Evolutionary conservation across 2,888 invertebrate species (phyloP).

Genomic region (Brenthis ino): DNA sequence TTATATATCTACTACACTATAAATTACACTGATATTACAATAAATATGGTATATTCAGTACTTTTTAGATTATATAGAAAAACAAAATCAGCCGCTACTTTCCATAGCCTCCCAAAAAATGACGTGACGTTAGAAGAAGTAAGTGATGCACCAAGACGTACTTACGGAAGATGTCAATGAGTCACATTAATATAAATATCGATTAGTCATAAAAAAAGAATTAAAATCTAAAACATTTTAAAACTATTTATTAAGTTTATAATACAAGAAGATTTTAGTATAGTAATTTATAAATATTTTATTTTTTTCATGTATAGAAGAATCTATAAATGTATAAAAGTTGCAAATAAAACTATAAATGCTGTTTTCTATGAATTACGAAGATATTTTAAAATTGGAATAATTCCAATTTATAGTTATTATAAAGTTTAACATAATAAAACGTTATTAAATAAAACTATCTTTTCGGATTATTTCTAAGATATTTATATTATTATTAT

Average conservation of each 20-base stretch:
- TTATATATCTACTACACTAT: constrained; percentile 53
- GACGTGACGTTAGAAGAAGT: constrained; percentile 58
- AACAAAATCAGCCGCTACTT: constrained; percentile 75
- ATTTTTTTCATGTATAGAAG: too few relatives aligned
- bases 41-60: constrained; percentile 59
- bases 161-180: not conserved
- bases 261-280: too few relatives aligned
- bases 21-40: constrained; percentile 54
- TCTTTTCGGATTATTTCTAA: too few relatives aligned
- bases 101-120: constrained; percentile 66
- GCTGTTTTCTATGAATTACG: too few relatives aligned
- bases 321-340: too few relatives aligned
- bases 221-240: not conserved
- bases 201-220: not conserved
- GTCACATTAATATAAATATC: constrained; percentile 9
- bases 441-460: too few relatives aligned
- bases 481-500: too few relatives aligned
- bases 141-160: constrained; percentile 13
- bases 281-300: too few relatives aligned
- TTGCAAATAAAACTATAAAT: too few relatives aligned
- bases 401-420: too few relatives aligned
- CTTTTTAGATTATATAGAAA: constrained; percentile 65
- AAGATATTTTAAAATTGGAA: too few relatives aligned
- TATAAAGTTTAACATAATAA: too few relatives aligned
- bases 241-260: not conserved